Conservation (phyloP, 1,140 invertebrate species). For the Drosophila pseudoobscura region DNA sequence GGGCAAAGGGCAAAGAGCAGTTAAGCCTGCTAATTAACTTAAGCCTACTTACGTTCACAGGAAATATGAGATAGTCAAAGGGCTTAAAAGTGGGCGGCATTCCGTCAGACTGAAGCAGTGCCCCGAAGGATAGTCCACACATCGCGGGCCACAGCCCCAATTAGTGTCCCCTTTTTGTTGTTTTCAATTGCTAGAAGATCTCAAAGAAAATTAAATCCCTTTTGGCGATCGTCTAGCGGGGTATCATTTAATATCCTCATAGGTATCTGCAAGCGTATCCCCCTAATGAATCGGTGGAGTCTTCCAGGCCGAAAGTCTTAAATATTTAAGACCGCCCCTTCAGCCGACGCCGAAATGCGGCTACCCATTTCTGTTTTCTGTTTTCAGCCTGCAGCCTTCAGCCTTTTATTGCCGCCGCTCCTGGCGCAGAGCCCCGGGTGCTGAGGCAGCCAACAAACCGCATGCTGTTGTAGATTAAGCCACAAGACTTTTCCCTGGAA, state of each 20-base stretch:
- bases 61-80: conserved; percentile 43
- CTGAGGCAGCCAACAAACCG: conserved; percentile 40
- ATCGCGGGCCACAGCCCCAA: neutral
- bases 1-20: conserved; percentile 1
- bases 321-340: conserved; percentile 43
- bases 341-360: conserved; percentile 16
- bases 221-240: too few relatives aligned
- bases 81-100: conserved; percentile 27
- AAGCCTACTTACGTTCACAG: conserved; percentile 35
- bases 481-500: conserved; percentile 60
- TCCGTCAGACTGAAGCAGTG: conserved; percentile 21
- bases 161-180: too few relatives aligned
- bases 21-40: conserved; percentile 65
- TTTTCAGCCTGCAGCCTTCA: conserved; percentile 4
- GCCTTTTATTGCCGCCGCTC: conserved; percentile 47
- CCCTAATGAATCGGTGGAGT: conserved; percentile 5
- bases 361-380: conserved; percentile 5
- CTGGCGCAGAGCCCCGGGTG: conserved; percentile 15
- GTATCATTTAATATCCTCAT: too few relatives aligned
- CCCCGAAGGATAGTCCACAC: neutral
- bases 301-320: conserved; percentile 27
- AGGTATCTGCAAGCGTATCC: too few relatives aligned
- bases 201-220: too few relatives aligned
- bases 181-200: too few relatives aligned
- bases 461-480: conserved; percentile 63